Conservation (phyloP, 2,113 vertebrate genomes). For the Myxocyprinus asiaticus region DNA sequence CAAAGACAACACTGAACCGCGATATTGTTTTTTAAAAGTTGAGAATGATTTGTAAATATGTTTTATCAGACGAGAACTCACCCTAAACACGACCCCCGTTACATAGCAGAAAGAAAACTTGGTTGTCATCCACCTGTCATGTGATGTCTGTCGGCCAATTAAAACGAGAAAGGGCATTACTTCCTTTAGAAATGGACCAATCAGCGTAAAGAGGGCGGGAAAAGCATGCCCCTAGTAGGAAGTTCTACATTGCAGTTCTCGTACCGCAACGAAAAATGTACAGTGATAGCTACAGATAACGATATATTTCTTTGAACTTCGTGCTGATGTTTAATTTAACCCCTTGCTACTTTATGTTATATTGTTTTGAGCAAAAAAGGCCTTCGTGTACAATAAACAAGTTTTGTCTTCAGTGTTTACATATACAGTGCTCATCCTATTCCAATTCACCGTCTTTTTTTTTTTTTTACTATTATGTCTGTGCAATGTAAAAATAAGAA, state of each 20-base stretch:
- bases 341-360: too few species aligned
- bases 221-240: background rate
- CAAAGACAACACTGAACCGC: background rate
- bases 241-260: background rate
- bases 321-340: too few species aligned
- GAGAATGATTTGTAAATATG: too few species aligned
- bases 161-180: background rate
- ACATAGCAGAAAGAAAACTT: background rate
- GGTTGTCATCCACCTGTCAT: background rate
- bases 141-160: constrained; percentile 4
- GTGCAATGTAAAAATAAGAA: too few species aligned
- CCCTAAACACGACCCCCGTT: background rate
- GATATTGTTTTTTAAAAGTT: background rate
- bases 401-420: background rate
- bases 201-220: constrained; percentile 27
- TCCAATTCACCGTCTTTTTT: too few species aligned
- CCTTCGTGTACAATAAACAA: background rate
- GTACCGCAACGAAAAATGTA: too few species aligned
- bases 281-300: too few species aligned
- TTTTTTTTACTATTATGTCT: too few species aligned
- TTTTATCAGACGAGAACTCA: background rate
- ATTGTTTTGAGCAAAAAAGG: background rate
- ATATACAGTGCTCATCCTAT: background rate
- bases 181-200: background rate
- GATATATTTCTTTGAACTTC: too few species aligned